Evolutionary conservation across 1,140 invertebrate species (phyloP).

Genomic region (Cydia splendana): DNA sequence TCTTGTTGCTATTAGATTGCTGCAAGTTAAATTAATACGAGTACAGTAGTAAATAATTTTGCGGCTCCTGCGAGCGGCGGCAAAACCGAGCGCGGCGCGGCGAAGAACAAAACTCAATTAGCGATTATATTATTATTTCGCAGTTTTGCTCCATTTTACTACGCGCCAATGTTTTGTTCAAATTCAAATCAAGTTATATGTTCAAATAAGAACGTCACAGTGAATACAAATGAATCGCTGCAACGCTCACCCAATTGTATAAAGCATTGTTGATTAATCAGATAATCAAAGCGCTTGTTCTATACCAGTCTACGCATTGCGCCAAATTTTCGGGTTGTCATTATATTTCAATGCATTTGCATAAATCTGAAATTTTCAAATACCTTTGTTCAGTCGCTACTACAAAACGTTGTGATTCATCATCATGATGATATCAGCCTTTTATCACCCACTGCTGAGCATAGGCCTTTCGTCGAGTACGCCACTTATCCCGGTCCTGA

Average conservation of each 20-base stretch:
- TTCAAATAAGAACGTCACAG: conserved; percentile 36
- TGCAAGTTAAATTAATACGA: conserved; percentile 8
- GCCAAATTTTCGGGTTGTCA: conserved; percentile 28
- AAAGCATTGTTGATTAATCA: conserved; percentile 34
- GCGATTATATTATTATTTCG: conserved; percentile 55
- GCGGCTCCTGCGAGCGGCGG: conserved; percentile 29
- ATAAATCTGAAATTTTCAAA: conserved; percentile 14
- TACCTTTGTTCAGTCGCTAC: neutral
- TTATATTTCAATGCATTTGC: conserved; percentile 22
- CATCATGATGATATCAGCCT: too few relatives aligned
- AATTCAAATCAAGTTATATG: conserved; percentile 41
- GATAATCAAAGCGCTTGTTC: conserved; percentile 23
- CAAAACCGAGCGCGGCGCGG: conserved; percentile 40
- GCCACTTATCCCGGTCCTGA: too few relatives aligned
- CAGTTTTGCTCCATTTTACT: conserved; percentile 56
- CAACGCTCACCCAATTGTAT: conserved; percentile 29
- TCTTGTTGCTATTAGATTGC: neutral
- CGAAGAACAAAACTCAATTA: conserved; percentile 58
- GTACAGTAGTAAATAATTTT: conserved; percentile 40
- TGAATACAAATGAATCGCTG: conserved; percentile 10
- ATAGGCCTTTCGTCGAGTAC: too few relatives aligned
- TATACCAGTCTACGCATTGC: conserved; percentile 11
- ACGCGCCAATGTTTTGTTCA: conserved; percentile 44
- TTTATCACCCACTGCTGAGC: too few relatives aligned
- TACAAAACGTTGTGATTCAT: neutral